A percentile compares a stretch with the other conserved stretches of the same genome.
These are phyloP conservation scores for Macroteleia sp. DNA, from an alignment of 2,888 invertebrate genomes.

Conservation along the genomic window DNA sequence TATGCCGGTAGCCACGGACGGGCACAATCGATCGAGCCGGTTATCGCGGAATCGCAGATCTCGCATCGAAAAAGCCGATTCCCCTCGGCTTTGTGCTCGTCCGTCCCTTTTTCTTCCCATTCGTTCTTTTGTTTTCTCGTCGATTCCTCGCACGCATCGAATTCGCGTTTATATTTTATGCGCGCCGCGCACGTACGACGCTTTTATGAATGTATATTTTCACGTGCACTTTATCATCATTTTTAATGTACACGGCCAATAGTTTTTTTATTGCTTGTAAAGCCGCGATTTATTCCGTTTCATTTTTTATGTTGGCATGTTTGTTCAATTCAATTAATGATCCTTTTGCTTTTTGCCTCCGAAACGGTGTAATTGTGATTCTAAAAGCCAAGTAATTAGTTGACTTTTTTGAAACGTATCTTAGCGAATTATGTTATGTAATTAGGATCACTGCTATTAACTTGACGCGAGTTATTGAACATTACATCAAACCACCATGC, in stretches of 20 bases:
- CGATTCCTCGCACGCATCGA: slow-evolving; percentile 53
- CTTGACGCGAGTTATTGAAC: neutral
- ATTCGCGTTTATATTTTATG: slow-evolving; percentile 44
- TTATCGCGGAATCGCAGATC: slow-evolving; percentile 50
- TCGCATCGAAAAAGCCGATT: slow-evolving; percentile 27
- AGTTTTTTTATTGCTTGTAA: slow-evolving; percentile 35
- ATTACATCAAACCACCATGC: too few species aligned
- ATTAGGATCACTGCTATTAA: neutral
- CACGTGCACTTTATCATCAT: slow-evolving; percentile 29
- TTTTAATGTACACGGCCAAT: slow-evolving; percentile 14
- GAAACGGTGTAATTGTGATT: slow-evolving; percentile 8
- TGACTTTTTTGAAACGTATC: neutral
- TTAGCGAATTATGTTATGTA: neutral
- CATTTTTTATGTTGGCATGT: slow-evolving; percentile 25
- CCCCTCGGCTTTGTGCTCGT: slow-evolving; percentile 15
- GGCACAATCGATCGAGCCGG: slow-evolving; percentile 41
- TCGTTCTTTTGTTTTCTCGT: slow-evolving; percentile 27
- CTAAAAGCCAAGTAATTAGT: slow-evolving; percentile 1
- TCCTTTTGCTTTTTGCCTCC: neutral
- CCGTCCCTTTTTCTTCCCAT: slow-evolving; percentile 5
- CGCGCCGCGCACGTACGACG: slow-evolving; percentile 10
- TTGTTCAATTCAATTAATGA: slow-evolving; percentile 30
- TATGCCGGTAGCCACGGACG: slow-evolving; percentile 34
- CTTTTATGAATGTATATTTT: slow-evolving; percentile 35
- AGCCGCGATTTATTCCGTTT: slow-evolving; percentile 8